Percentiles rank a stretch among this genome's conserved stretches.
These are phyloP conservation scores for Misgurnus mizolepis DNA, from an alignment of 2,113 vertebrate species.

Conservation along the genomic window DNA sequence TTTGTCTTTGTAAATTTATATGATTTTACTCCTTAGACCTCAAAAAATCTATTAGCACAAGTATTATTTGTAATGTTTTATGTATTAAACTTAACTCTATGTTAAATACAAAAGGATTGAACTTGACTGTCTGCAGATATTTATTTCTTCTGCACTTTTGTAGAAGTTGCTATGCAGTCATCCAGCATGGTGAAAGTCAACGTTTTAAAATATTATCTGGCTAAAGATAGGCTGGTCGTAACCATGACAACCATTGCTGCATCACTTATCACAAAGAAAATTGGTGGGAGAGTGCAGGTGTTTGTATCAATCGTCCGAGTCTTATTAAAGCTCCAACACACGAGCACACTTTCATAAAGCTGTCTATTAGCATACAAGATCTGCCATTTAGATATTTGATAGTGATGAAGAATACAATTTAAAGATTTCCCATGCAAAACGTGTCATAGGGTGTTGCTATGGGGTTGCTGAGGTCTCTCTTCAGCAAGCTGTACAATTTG, in stretches of 20 bases:
- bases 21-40: too few species aligned
- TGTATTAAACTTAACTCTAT: too few species aligned
- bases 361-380: slow-evolving; percentile 49
- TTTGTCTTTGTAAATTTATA: too few species aligned
- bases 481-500: too few species aligned
- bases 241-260: slow-evolving; percentile 55
- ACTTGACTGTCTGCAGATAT: slow-evolving; percentile 25
- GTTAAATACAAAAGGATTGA: not conserved
- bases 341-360: slow-evolving; percentile 50
- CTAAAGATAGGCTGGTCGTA: slow-evolving; percentile 56
- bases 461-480: too few species aligned
- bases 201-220: slow-evolving; percentile 56
- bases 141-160: not conserved
- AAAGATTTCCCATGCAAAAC: too few species aligned
- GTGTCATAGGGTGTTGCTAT: too few species aligned
- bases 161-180: slow-evolving; percentile 19
- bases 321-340: slow-evolving; percentile 40
- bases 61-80: too few species aligned
- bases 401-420: too few species aligned
- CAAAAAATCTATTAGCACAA: too few species aligned
- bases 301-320: slow-evolving; percentile 40
- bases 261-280: slow-evolving; percentile 56
- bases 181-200: slow-evolving; percentile 42
- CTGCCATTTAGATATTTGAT: too few species aligned
- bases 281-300: slow-evolving; percentile 52